Conservation (phyloP, 23 tunicate genomes). For the Trididemnum nubilum region DNA sequence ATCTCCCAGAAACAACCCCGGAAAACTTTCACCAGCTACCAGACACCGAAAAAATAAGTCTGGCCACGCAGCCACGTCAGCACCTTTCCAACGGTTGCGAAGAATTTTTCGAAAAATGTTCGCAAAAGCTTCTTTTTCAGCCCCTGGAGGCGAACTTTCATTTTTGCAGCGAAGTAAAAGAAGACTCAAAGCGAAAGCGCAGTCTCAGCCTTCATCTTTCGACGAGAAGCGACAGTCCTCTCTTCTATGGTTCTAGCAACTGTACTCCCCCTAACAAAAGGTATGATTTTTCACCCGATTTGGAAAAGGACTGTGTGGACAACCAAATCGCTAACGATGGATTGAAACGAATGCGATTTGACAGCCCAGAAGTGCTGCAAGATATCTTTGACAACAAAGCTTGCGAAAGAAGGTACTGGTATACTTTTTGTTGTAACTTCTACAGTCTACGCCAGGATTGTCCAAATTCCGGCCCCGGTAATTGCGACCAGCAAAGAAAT, state of each 20-base stretch:
- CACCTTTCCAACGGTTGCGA: not conserved
- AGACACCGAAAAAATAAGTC: too few species aligned
- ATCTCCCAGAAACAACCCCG: not conserved
- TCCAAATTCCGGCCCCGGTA: too few species aligned
- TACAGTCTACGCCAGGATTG: too few species aligned
- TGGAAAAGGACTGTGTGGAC: not conserved
- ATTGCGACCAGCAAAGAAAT: too few species aligned
- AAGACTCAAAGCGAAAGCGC: slow-evolving; percentile 25
- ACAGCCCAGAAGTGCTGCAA: not conserved
- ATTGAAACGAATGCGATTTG: not conserved
- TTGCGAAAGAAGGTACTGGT: too few species aligned
- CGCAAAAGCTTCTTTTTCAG: not conserved
- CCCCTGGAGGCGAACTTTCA: slow-evolving; percentile 24
- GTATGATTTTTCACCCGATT: not conserved
- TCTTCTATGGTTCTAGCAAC: not conserved
- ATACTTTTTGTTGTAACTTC: too few species aligned
- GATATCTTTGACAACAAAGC: too few species aligned
- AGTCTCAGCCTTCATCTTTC: slow-evolving; percentile 24
- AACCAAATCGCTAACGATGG: not conserved
- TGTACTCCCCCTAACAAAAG: not conserved
- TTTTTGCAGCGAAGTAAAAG: slow-evolving; percentile 33
- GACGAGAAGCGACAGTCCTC: not conserved
- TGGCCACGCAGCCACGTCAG: not conserved
- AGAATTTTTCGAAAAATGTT: slow-evolving; percentile 28
- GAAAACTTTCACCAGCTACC: not conserved